phyloP scores from a whole-genome alignment of 2,113 vertebrate species.

The Oncorhynchus kisutch region DNA sequence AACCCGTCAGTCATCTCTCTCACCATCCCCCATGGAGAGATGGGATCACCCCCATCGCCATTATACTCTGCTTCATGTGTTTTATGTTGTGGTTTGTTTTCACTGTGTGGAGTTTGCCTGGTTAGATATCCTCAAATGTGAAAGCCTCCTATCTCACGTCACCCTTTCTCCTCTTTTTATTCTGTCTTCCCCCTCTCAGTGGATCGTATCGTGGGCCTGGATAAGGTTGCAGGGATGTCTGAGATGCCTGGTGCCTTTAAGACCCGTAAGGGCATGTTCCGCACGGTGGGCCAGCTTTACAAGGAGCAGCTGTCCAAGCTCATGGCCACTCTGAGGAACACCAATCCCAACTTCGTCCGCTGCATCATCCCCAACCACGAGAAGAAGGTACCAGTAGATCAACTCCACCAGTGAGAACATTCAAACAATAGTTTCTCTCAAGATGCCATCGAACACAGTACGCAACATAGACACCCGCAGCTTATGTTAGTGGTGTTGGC shows the following conservation, averaged over 20 bases:
- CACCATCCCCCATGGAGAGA: not conserved
- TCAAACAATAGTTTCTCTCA: not conserved
- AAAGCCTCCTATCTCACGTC: not conserved
- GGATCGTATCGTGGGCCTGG: constrained; percentile 95
- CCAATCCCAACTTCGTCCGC: constrained; percentile 98
- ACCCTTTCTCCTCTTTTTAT: not conserved
- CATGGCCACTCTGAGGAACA: constrained; percentile 96
- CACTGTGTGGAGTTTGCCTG: constrained; percentile 33
- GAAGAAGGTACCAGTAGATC: constrained; percentile 84
- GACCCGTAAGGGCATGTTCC: constrained; percentile 98
- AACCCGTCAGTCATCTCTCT: constrained; percentile 8
- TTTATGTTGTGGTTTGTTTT: constrained; percentile 52
- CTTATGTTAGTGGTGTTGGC: not conserved
- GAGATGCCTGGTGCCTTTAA: constrained; percentile 93
- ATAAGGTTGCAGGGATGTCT: constrained; percentile 95
- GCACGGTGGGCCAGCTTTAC: constrained; percentile 96
- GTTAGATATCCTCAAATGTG: not conserved
- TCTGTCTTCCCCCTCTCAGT: constrained; percentile 70
- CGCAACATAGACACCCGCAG: not conserved
- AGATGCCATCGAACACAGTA: not conserved
- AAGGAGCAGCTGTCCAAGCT: constrained; percentile 97
- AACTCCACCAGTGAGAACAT: not conserved
- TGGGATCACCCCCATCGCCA: constrained; percentile 3
- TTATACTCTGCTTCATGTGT: constrained; percentile 38
- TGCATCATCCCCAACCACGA: constrained; percentile 99